Evolutionary conservation across 2,113 vertebrate genomes (phyloP).

Genomic region (Choloepus hoffmanni): DNA sequence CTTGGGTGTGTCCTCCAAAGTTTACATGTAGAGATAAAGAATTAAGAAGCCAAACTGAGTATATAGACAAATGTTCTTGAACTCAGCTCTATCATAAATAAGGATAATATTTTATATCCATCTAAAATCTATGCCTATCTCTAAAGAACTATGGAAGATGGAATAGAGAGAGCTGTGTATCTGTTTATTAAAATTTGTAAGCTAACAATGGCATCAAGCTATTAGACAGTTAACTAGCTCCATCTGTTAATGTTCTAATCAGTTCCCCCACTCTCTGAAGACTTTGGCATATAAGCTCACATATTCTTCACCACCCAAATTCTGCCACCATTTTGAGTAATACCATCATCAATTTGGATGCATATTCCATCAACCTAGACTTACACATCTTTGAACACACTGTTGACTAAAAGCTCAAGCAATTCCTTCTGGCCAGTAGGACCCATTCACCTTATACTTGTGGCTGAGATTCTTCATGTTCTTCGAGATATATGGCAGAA

Average conservation of each 20-base stretch:
- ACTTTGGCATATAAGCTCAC: neutral
- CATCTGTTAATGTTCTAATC: neutral
- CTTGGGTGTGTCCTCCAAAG: neutral
- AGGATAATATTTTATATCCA: neutral
- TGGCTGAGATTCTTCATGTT: neutral
- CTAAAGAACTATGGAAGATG: neutral
- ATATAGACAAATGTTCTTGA: neutral
- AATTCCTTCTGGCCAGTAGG: neutral
- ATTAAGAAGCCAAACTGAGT: neutral
- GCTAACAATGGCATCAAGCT: neutral
- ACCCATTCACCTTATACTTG: neutral
- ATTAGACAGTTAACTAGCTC: neutral
- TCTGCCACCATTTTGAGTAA: neutral
- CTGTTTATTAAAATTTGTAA: neutral
- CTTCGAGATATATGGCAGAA: neutral
- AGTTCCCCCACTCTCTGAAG: neutral
- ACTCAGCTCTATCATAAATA: neutral
- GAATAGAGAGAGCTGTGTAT: neutral
- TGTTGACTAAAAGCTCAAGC: neutral
- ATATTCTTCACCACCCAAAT: neutral
- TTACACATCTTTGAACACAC: neutral
- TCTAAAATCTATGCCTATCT: neutral
- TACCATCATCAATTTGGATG: neutral
- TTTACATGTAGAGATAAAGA: neutral
- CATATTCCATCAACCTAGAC: neutral